Conservation (phyloP, 2,113 vertebrate genomes). For the Aptenodytes patagonicus region DNA sequence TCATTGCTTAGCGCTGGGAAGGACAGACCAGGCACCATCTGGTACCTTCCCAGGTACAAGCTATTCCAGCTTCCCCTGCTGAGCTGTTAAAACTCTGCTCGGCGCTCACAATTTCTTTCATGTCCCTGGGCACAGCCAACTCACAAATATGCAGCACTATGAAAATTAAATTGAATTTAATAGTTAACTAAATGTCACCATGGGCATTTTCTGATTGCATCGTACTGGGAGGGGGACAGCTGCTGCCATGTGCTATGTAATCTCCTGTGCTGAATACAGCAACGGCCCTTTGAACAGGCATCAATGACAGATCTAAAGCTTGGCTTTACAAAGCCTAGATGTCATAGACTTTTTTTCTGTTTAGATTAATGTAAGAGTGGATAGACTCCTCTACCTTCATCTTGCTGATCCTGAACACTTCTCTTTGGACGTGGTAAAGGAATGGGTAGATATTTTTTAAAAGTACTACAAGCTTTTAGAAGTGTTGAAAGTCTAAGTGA, state of each 20-base stretch:
- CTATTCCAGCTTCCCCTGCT: neutral
- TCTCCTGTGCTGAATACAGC: neutral
- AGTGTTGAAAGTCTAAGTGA: neutral
- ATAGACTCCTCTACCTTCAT: neutral
- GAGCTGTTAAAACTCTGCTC: neutral
- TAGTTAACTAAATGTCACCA: slow-evolving; percentile 34
- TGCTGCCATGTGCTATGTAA: neutral
- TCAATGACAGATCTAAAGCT: neutral
- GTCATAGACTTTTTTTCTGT: neutral
- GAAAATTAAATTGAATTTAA: slow-evolving; percentile 49
- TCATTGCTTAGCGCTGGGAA: neutral
- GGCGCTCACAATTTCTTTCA: neutral
- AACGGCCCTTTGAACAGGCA: neutral
- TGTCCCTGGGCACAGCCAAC: neutral
- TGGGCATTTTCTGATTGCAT: slow-evolving; percentile 15
- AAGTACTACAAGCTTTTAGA: neutral
- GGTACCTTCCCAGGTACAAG: neutral
- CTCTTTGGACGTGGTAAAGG: neutral
- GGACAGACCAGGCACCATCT: neutral
- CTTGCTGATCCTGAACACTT: neutral
- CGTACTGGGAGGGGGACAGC: neutral
- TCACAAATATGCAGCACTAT: slow-evolving; percentile 5
- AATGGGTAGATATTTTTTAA: neutral
- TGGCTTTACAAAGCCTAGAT: neutral
- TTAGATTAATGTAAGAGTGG: neutral